Base-by-base conservation (phyloP, 2,113 vertebrate species). In the Hippoglossus stenolepis region DNA sequence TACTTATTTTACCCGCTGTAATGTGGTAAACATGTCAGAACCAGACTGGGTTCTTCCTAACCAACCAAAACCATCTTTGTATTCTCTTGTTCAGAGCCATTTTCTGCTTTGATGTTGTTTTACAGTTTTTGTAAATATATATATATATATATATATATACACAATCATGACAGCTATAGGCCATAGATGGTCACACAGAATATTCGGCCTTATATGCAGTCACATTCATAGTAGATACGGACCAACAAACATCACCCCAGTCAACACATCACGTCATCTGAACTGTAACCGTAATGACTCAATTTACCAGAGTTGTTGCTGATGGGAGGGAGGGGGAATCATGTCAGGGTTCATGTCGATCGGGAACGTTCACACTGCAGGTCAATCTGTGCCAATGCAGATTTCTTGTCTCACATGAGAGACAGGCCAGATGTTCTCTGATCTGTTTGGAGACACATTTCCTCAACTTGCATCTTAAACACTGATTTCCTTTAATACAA, bases 271-370 rank as follows among this genome's bases (percentile, higher is more conserved):
- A 74, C 61, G 28, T 71, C 79, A 76, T 73, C 66, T 57, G 18
- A 31, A 65, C 72, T 73, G 65, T 77, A 58, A 70, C 47, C 9
- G 70, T 78, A 68, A 85, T 28, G 59, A 73, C 79, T 87, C 87
- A 75, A 85, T 78, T 73, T 72, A 79, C 73, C 86, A 54, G 80
- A 51, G 73, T 73, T 18, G 45, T 60, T 43, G 80, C 66, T 69
- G 59, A 70, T 2, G 54, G 13, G 2, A 5, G 35, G 13, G 13
- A n/a, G 26, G 17, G 53, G 43, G 43, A n/a, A n/a, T n/a, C 40
- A 43, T 56, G 38, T 49, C 56, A 64, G 28, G 24, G 77, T 2
- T 31, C 58, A 45, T 11, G 60, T 38, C 17, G 23, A 45, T 23
- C 4, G 31, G 23, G 3, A 4, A 28, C 28, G 4, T 28, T 84